Conservation (phyloP, 2,797 vertebrate genomes). For the Podarcis lilfordi region DNA sequence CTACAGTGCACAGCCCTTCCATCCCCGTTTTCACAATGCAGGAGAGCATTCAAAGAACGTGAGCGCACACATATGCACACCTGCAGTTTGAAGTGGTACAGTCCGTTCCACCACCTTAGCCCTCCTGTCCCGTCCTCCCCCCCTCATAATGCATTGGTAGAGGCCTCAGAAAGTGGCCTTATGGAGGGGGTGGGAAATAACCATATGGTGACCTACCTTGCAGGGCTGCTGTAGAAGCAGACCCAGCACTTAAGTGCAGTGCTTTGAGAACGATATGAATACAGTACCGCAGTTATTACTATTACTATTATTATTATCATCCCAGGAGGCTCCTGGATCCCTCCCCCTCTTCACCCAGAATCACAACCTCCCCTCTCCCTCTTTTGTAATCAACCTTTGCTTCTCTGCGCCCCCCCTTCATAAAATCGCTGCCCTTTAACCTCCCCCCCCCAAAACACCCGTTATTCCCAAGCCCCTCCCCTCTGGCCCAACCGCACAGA, state of each 20-base stretch:
- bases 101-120: not conserved
- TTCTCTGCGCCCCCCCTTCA: not conserved
- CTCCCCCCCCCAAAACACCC: too few species aligned
- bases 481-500: not conserved
- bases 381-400: not conserved
- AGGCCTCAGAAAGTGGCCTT: too few species aligned
- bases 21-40: not conserved
- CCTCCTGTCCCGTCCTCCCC: not conserved
- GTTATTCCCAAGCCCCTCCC: not conserved
- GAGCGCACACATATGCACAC: not conserved
- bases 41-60: not conserved
- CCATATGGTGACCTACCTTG: not conserved
- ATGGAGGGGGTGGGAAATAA: not conserved
- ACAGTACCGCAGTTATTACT: too few species aligned
- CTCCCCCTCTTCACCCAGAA: not conserved
- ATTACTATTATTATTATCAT: not conserved
- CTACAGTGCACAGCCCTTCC: not conserved
- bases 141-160: not conserved
- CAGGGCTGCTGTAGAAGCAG: not conserved
- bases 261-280: not conserved
- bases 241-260: not conserved
- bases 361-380: not conserved
- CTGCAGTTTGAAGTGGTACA: not conserved
- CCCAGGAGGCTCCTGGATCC: not conserved
- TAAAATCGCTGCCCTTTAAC: not conserved